Conservation (phyloP, 2,888 invertebrate species). For the Proisotoma minuta region DNA sequence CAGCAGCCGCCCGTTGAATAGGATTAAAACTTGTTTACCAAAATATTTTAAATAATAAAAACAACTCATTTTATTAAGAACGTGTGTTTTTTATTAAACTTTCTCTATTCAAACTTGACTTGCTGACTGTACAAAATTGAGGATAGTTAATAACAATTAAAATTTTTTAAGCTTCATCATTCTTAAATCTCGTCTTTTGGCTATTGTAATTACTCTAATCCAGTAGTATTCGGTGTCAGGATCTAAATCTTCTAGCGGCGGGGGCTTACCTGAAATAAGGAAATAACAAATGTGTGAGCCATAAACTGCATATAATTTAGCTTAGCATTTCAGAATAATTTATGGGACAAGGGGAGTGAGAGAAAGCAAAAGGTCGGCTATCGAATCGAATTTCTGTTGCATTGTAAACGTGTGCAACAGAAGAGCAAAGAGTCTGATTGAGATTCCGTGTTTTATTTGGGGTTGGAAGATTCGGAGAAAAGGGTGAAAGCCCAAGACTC, state of each 20-base stretch:
- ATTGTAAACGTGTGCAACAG: too few species aligned
- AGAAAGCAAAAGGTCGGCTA: background rate
- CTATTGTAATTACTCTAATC: slow-evolving; percentile 65
- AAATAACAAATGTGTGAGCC: background rate
- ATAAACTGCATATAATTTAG: slow-evolving; percentile 5
- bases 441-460: too few species aligned
- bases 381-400: too few species aligned
- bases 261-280: slow-evolving; percentile 52
- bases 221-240: slow-evolving; percentile 76
- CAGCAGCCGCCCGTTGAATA: too few species aligned
- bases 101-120: too few species aligned
- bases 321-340: slow-evolving; percentile 9
- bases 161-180: slow-evolving; percentile 60
- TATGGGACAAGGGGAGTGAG: background rate
- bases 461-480: too few species aligned
- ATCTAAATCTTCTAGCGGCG: slow-evolving; percentile 68
- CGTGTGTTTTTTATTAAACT: too few species aligned
- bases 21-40: too few species aligned
- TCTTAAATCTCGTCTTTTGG: slow-evolving; percentile 62
- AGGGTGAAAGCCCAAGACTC: too few species aligned
- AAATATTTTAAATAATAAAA: background rate
- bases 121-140: too few species aligned
- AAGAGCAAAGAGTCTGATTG: background rate
- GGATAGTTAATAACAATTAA: slow-evolving; percentile 49
- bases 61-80: background rate